phyloP scores from a whole-genome alignment of 2,888 invertebrate species.

The Sinotaia quadrata region DNA sequence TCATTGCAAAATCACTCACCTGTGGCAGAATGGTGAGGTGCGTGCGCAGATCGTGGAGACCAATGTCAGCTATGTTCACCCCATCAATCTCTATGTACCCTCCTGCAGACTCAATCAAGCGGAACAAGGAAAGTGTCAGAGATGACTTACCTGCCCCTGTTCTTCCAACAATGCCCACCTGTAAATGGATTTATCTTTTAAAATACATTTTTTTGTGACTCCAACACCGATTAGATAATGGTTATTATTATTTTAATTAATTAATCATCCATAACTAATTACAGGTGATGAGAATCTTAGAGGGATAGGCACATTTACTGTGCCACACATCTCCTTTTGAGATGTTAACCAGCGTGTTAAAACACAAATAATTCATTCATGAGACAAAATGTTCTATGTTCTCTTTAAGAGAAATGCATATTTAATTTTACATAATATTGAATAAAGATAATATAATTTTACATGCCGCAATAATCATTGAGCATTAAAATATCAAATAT shows the following conservation, averaged over 20 bases:
- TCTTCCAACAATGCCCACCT: constrained; percentile 79
- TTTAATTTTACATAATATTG: too few relatives aligned
- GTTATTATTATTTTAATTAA: not conserved
- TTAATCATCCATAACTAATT: too few relatives aligned
- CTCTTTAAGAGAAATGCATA: not conserved
- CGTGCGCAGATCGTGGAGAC: constrained; percentile 82
- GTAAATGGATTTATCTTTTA: constrained; percentile 40
- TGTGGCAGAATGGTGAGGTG: constrained; percentile 93
- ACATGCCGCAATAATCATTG: too few relatives aligned
- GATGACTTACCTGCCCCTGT: constrained; percentile 76
- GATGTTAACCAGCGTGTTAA: too few relatives aligned
- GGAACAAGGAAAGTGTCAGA: constrained; percentile 82
- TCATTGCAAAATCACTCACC: constrained; percentile 48
- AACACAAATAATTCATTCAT: not conserved
- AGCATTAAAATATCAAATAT: too few relatives aligned
- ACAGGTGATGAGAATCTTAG: too few relatives aligned
- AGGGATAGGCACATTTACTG: too few relatives aligned
- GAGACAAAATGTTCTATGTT: too few relatives aligned
- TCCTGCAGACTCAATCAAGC: constrained; percentile 81
- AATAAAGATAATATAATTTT: too few relatives aligned
- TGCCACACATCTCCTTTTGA: too few relatives aligned
- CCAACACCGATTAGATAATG: not conserved
- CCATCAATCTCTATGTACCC: constrained; percentile 87
- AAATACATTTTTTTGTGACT: too few relatives aligned
- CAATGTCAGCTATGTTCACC: constrained; percentile 75